Conservation (phyloP, 92 coral and sea anemone species). For the Zoanthus gigantus region DNA sequence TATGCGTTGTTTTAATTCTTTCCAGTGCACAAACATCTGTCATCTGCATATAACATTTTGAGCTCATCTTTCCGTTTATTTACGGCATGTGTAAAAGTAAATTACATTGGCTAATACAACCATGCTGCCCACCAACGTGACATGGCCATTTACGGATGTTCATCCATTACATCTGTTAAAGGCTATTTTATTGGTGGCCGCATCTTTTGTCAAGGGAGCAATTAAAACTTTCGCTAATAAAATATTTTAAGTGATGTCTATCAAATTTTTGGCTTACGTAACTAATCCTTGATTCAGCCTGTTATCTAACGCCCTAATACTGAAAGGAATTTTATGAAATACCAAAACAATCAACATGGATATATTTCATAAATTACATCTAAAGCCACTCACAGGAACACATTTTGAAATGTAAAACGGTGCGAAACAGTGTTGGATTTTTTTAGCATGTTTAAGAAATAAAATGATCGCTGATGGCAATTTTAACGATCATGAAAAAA, state of each 20-base stretch:
- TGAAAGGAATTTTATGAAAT: neutral
- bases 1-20: conserved; percentile 46
- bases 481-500: neutral
- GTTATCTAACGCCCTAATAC: neutral
- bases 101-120: neutral
- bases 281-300: conserved; percentile 1
- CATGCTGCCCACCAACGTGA: neutral
- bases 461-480: neutral
- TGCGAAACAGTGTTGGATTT: neutral
- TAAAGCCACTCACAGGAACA: no score
- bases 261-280: neutral
- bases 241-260: conserved; percentile 26
- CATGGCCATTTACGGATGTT: conserved; percentile 7
- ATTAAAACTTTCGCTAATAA: conserved; percentile 31
- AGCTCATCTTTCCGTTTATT: neutral
- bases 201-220: conserved; percentile 30
- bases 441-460: neutral
- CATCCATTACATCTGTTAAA: neutral
- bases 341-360: neutral
- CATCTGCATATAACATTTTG: conserved; percentile 3
- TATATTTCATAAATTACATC: neutral
- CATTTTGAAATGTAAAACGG: neutral
- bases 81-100: neutral
- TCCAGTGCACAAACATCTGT: conserved; percentile 28
- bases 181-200: conserved; percentile 8